Evolutionary conservation across 2,113 vertebrate species (phyloP), one percentile per base, ranked within the genome.

Genomic region (Lipophrys pholis): DNA sequence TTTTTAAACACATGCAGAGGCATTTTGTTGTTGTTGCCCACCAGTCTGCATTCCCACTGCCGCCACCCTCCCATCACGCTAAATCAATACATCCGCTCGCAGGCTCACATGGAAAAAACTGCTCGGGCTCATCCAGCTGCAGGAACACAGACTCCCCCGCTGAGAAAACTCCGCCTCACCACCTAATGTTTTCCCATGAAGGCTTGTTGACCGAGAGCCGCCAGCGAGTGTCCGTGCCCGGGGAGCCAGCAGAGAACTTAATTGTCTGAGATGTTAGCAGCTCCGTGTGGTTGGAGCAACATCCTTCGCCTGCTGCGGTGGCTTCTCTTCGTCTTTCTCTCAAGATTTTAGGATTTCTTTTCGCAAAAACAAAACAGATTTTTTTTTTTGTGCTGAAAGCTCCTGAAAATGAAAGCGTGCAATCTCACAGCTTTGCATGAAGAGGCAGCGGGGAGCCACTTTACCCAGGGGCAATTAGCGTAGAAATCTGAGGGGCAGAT

Each of bases 381-480:
- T 75, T n/a, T n/a, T n/a, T n/a, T n/a, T n/a, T n/a, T 82, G 41
- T 48, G 39, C 62, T 39, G 35, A 66, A 16, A 76, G 60, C 64
- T 30, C 71, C 74, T 41, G 16, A 39, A 76, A 81, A 88, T 88
- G 78, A 68, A 81, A 61, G 55, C 16, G 75, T 40, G 11, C 57
- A 59, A 62, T 49, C 42, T 55, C 58, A 4, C 64, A 71, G 60
- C 79, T 57, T 57, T 56, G 41, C 36, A 53, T 43, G 49, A 36
- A 68, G 35, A 66, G 75, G 46, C 65, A 53, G 45, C 0, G n/a
- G 77, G 79, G 77, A 83, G 61, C 42, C 30, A 45, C 38, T 61
- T 75, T 63, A 76, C 42, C 57, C 61, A 62, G n/a, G n/a, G n/a
- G 71, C 76, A 70, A 81, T 85, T 82, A 83, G 68, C 78, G 73